A percentile compares a stretch with the other conserved stretches of the same genome.
phyloP scores from a whole-genome alignment of 92 coral and sea anemone species.

The Paramuricea clavata region DNA sequence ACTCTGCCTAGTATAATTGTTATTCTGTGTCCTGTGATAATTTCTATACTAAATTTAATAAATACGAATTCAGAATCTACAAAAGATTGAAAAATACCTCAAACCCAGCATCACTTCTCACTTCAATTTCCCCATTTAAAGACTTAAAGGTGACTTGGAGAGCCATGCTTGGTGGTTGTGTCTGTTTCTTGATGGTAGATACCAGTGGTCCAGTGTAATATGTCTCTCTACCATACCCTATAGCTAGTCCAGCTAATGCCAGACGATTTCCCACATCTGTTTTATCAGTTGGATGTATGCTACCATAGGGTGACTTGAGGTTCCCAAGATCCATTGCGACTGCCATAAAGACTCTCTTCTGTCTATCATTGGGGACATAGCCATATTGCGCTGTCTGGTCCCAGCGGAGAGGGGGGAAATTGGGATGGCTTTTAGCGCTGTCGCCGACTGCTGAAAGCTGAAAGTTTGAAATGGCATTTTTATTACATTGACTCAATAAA shows the following conservation, averaged over 20 bases:
- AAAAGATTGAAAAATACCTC: too few species aligned
- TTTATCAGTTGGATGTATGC: slow-evolving; percentile 93
- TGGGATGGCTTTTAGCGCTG: slow-evolving; percentile 55
- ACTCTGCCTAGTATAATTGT: too few species aligned
- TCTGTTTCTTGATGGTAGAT: slow-evolving; percentile 56
- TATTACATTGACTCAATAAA: too few species aligned
- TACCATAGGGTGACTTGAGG: slow-evolving; percentile 85
- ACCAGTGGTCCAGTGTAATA: slow-evolving; percentile 90
- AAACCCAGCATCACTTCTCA: slow-evolving; percentile 79
- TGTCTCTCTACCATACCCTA: slow-evolving; percentile 79
- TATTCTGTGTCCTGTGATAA: too few species aligned
- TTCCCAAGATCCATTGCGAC: slow-evolving; percentile 97
- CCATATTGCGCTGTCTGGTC: slow-evolving; percentile 97
- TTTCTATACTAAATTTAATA: too few species aligned
- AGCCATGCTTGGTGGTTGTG: neutral
- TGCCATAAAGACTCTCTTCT: slow-evolving; percentile 93
- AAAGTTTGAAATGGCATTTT: neutral
- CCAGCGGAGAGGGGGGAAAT: slow-evolving; percentile 97
- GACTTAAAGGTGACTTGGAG: slow-evolving; percentile 20
- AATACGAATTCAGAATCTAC: too few species aligned
- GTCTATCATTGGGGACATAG: slow-evolving; percentile 85
- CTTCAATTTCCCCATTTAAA: slow-evolving; percentile 66
- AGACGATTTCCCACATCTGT: slow-evolving; percentile 90
- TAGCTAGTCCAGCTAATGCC: slow-evolving; percentile 89
- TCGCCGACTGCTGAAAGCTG: slow-evolving; percentile 79